phyloP scores from a whole-genome alignment of 2,113 vertebrate species.

The Pterophyllum scalare region DNA sequence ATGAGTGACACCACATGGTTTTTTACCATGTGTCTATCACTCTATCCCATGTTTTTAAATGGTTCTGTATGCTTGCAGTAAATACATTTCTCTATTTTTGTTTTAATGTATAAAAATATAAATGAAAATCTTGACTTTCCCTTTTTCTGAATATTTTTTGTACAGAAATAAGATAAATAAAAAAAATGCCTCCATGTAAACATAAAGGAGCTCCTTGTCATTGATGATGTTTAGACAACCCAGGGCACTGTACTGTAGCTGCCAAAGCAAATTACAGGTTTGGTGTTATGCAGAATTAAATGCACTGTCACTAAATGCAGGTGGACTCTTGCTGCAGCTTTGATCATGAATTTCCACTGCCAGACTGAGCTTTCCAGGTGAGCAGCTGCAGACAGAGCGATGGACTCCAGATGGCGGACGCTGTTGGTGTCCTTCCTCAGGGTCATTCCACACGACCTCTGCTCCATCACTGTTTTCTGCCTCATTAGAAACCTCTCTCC shows the following conservation, averaged over 20 bases:
- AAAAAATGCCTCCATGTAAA: neutral
- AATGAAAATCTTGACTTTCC: neutral
- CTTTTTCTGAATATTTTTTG: too few relatives aligned
- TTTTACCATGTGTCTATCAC: neutral
- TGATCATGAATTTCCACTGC: neutral
- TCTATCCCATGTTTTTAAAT: neutral
- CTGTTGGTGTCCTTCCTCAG: conserved; percentile 44
- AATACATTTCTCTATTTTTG: neutral
- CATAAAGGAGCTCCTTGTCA: neutral
- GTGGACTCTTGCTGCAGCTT: neutral
- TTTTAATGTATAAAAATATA: neutral
- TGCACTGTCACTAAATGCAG: neutral
- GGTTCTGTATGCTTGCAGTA: neutral
- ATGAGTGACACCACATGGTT: neutral
- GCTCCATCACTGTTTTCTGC: conserved; percentile 58
- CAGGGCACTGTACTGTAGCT: neutral
- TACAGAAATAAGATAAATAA: neutral
- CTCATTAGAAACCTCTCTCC: conserved; percentile 57
- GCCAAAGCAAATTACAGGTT: neutral
- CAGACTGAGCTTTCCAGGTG: conserved; percentile 43
- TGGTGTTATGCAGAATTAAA: neutral
- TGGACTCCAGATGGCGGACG: conserved; percentile 56
- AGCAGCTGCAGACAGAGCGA: conserved; percentile 32
- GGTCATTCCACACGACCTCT: conserved; percentile 52
- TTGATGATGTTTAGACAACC: neutral